Evolutionary conservation across 2,113 vertebrate genomes (phyloP).

Genomic region (Penelope pileata): DNA sequence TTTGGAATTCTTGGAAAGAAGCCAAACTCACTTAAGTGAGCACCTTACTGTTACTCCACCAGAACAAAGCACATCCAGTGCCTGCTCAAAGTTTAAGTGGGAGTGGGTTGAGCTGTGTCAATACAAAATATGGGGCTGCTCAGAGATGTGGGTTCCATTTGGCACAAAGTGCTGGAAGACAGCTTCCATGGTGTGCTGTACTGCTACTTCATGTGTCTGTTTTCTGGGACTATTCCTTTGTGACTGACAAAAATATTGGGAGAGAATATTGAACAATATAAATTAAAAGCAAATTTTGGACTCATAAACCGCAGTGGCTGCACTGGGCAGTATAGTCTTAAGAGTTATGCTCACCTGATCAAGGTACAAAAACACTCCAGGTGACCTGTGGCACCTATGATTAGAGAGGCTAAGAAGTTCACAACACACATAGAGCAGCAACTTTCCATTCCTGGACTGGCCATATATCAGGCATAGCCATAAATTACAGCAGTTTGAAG

Average conservation of each 20-base stretch:
- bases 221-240: neutral
- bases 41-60: neutral
- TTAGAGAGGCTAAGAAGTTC: slow-evolving; percentile 2
- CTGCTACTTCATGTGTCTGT: neutral
- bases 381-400: neutral
- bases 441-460: neutral
- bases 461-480: neutral
- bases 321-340: neutral
- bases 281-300: neutral
- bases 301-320: neutral
- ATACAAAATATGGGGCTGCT: neutral
- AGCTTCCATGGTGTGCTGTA: neutral
- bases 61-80: neutral
- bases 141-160: neutral
- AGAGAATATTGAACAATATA: neutral
- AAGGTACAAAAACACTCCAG: neutral
- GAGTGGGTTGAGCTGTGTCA: neutral
- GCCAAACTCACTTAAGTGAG: neutral
- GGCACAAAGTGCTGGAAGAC: neutral
- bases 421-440: neutral
- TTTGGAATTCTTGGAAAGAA: neutral
- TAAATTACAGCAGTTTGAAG: slow-evolving; percentile 11
- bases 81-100: neutral
- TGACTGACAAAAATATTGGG: neutral
- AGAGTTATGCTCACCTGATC: neutral